Evolutionary conservation across 2,797 vertebrate species (phyloP), one percentile per base, ranked within the genome.

Genomic region (Lindbergichthys nudifrons): DNA sequence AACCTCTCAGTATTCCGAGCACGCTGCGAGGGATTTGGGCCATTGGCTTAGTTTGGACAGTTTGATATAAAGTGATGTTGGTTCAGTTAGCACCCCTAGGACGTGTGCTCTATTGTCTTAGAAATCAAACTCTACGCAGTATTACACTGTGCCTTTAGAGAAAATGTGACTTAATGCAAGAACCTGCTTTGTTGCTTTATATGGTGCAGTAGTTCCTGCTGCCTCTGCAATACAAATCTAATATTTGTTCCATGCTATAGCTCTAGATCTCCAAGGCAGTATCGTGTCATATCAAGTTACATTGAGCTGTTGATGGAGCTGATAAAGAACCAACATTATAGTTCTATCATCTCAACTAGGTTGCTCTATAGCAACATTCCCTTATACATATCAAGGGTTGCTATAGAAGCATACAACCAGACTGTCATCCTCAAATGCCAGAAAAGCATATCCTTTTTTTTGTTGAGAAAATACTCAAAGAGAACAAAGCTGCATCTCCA

Each of bases 11-110:
- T 54, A 79, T 90, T 79, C 77, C 63, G 54, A 69, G 57, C 48
- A 54, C 1, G 36, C 56, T 65, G 32, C 10, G 1, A 63, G 64
- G 78, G 59, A 79, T 81, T 77, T 72, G 73, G 46, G 61, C 63
- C 62, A 48, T 56, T 79, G 63, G 67, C 54, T 84, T 70, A 79
- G 51, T 87, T 82, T 78, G 73, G 78, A 75, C 78, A 80, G 68
- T 77, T 75, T 84, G 77, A 90, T 86, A 61, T 69, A 75, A 87
- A 85, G 77, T 73, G 64, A 79, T 73, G 74, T 82, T 87, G 87
- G 84, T 79, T 85, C 72, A 68, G 50, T 57, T 70, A 68, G 79
- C 73, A 53, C 80, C 69, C 41, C 45, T 60, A 77, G 74, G 86
- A 84, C 19, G 18, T 80, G 15, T 67, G 54, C 9, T 21, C 65